These are phyloP conservation scores for Seira musarum DNA, from an alignment of 2,888 invertebrate genomes.

Conservation along the genomic window DNA sequence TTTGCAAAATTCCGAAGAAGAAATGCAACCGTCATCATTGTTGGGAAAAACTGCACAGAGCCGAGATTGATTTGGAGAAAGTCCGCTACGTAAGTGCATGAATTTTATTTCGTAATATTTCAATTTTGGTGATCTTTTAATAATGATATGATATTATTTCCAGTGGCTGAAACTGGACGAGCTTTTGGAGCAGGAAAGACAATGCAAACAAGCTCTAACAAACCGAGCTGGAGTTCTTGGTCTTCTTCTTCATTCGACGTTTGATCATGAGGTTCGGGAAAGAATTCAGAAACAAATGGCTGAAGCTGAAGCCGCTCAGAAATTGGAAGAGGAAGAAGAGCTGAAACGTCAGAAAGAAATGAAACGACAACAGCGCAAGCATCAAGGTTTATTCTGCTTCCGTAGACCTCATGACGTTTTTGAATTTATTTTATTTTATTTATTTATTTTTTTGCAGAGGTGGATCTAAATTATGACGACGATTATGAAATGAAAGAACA, in stretches of 20 bases:
- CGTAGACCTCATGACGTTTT: too few species aligned
- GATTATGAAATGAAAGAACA: constrained; percentile 40
- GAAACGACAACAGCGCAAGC: not conserved
- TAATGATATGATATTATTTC: constrained; percentile 70
- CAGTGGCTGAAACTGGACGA: constrained; percentile 97
- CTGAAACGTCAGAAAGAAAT: constrained; percentile 23
- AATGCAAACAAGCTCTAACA: constrained; percentile 81
- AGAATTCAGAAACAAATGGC: constrained; percentile 66
- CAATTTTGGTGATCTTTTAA: constrained; percentile 5
- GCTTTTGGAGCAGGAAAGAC: constrained; percentile 92
- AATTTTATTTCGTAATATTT: not conserved
- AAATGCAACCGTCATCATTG: constrained; percentile 92
- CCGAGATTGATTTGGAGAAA: constrained; percentile 94
- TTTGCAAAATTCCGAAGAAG: constrained; percentile 91
- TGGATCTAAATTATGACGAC: constrained; percentile 38
- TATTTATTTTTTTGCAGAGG: constrained; percentile 7
- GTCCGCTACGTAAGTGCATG: constrained; percentile 74
- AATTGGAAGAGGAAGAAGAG: constrained; percentile 33
- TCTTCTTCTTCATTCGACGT: constrained; percentile 96
- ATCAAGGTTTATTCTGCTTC: not conserved
- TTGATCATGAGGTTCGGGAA: constrained; percentile 93
- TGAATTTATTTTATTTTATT: too few species aligned
- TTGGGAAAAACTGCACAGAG: constrained; percentile 95
- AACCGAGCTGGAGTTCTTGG: constrained; percentile 93
- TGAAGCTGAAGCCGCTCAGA: constrained; percentile 40